Conservation (phyloP, 2,888 invertebrate species). For the Scaptomyza caliginosa region DNA sequence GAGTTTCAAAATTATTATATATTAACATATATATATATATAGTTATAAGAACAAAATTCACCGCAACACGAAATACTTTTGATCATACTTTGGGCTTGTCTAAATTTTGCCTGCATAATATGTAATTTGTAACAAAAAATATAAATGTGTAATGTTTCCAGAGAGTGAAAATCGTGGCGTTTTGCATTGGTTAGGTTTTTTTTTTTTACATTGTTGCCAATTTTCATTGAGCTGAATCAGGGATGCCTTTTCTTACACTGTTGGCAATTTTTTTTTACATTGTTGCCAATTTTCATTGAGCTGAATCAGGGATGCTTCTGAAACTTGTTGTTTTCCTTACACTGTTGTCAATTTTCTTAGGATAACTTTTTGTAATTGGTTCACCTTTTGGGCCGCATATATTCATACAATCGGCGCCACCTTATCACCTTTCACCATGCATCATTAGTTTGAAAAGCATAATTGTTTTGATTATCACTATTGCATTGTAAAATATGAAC, state of each 20-base stretch:
- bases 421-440: slow-evolving; percentile 16
- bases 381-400: neutral
- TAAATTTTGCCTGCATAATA: neutral
- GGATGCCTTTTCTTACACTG: too few species aligned
- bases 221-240: too few species aligned
- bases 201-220: neutral
- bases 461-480: neutral
- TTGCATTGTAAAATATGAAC: slow-evolving; percentile 61
- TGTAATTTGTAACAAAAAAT: neutral
- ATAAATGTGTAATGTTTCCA: neutral
- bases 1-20: neutral
- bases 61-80: neutral
- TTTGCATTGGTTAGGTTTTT: too few species aligned
- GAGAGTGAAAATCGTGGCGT: too few species aligned
- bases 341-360: too few species aligned
- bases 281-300: slow-evolving; percentile 1
- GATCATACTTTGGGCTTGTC: neutral
- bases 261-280: too few species aligned
- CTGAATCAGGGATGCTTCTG: too few species aligned
- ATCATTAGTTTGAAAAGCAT: slow-evolving; percentile 1
- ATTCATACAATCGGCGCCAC: neutral
- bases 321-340: too few species aligned
- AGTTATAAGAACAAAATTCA: neutral
- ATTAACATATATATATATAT: neutral
- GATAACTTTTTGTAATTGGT: too few species aligned